Evolutionary conservation across 2,113 vertebrate genomes (phyloP).

Genomic region (Cisticola juncidis): DNA sequence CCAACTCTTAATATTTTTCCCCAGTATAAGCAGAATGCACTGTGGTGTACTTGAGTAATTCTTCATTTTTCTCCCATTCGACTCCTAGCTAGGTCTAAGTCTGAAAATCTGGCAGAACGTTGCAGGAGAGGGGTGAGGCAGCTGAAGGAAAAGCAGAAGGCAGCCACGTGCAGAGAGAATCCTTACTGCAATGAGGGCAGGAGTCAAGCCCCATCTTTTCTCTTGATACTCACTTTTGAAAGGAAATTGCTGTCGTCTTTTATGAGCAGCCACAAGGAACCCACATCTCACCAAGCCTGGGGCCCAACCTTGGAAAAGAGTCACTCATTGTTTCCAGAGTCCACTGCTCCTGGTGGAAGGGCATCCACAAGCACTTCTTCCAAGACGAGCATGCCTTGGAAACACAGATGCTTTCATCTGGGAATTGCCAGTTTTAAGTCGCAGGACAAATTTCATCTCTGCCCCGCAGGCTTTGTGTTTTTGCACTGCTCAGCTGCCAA

Average conservation of each 20-base stretch:
- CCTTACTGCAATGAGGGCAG: not conserved
- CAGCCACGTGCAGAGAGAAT: rapidly evolving
- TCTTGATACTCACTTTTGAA: not conserved
- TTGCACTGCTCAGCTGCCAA: not conserved
- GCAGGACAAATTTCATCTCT: not conserved
- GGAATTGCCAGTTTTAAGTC: not conserved
- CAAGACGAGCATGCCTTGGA: not conserved
- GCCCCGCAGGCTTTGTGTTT: not conserved
- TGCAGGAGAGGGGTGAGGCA: not conserved
- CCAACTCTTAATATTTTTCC: not conserved
- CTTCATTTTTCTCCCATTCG: not conserved
- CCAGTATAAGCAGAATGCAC: not conserved
- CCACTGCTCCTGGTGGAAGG: not conserved
- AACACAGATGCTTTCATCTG: not conserved
- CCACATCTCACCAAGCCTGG: not conserved
- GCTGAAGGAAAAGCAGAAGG: not conserved
- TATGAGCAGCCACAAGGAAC: not conserved
- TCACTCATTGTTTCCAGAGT: not conserved
- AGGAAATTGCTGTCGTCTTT: not conserved
- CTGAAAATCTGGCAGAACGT: not conserved
- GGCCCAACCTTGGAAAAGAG: not conserved
- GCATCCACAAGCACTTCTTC: not conserved
- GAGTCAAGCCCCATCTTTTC: not conserved
- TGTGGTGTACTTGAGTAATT: not conserved
- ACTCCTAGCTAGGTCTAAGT: not conserved